These are phyloP conservation scores for Acropternis orthonyx DNA, from an alignment of 2,797 vertebrate species.

Conservation along the genomic window DNA sequence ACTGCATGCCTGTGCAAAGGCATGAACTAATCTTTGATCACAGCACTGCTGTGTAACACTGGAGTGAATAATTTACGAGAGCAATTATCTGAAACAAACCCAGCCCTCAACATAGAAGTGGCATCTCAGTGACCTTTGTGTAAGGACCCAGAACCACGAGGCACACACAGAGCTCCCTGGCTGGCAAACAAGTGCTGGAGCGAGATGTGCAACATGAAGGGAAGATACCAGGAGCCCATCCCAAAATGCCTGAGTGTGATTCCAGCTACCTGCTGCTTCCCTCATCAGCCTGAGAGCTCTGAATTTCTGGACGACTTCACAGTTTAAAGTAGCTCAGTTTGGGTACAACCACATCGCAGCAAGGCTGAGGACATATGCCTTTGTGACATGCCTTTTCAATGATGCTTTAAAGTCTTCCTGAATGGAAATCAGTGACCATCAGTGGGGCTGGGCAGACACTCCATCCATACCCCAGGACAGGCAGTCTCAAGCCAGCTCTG, in stretches of 20 bases:
- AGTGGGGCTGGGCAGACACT: neutral
- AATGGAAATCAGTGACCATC: neutral
- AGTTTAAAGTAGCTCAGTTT: neutral
- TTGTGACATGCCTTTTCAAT: neutral
- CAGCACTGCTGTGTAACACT: slow-evolving; percentile 3
- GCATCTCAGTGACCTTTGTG: neutral
- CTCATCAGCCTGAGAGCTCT: neutral
- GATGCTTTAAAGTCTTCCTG: neutral
- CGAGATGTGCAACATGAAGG: rapidly evolving
- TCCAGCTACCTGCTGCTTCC: neutral
- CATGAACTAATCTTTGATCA: slow-evolving; percentile 41
- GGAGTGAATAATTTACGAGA: slow-evolving; percentile 60
- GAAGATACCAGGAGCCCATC: neutral
- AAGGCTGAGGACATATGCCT: rapidly evolving
- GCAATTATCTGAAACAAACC: slow-evolving; percentile 25
- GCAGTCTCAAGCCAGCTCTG: neutral
- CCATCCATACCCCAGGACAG: neutral
- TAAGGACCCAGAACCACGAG: neutral
- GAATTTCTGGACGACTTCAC: neutral
- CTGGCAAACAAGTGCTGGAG: neutral
- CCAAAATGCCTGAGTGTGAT: neutral
- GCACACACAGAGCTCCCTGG: neutral
- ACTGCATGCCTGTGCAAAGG: neutral
- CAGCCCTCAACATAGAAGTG: neutral
- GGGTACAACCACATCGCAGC: neutral